Evolutionary conservation across 2,797 vertebrate genomes (phyloP), one percentile per base, ranked within the genome.

Genomic region (Pogoniulus pusillus): DNA sequence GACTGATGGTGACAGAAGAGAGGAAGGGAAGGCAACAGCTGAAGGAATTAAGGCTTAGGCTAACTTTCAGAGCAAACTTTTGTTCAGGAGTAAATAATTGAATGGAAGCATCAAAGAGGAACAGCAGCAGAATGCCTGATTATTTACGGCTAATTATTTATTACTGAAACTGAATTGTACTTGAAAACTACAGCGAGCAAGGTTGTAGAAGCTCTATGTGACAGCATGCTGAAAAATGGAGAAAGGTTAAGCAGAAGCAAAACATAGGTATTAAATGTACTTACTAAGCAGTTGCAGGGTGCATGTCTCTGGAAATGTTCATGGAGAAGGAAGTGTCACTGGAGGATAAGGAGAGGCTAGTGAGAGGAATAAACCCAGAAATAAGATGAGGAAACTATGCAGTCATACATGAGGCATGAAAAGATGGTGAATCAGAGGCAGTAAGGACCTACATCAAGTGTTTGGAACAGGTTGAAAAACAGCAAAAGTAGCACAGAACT

Each of bases 371-470:
- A 75, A 89, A 65, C 62, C 34, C 12, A 60, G 34, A 87, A 94
- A 70, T 53, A 66, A 59, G 32, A 45, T 37, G 29, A 79, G 43
- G 74, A 87, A 83, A 53, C 29, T 84, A n/a, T 66, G 26, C 13
- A 62, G 62, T 77, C 71, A 70, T 75, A 85, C 24, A 29, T 30
- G 60, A 78, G 87, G 2, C 71, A 71, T 88, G 66, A 90, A 78
- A 70, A 93, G 26, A 78, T 45, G 30, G 57, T 82, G 74, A 92
- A 87, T 86, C 77, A 85, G 74, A 82, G 37, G 65, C 71, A 80
- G 22, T 87, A 89, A 93, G 90, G 51, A 76, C 29, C 32, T 78
- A 12, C 49, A 71, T 37, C 49, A 49, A 78, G 57, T 81, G 63
- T 73, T 82, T 89, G 85, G 23, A 73, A 69, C 20, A 82, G 62